A percentile compares a stretch with the other conserved stretches of the same genome.
Conservation (phyloP, 2,113 vertebrate species). For the Oxyruncus cristatus region DNA sequence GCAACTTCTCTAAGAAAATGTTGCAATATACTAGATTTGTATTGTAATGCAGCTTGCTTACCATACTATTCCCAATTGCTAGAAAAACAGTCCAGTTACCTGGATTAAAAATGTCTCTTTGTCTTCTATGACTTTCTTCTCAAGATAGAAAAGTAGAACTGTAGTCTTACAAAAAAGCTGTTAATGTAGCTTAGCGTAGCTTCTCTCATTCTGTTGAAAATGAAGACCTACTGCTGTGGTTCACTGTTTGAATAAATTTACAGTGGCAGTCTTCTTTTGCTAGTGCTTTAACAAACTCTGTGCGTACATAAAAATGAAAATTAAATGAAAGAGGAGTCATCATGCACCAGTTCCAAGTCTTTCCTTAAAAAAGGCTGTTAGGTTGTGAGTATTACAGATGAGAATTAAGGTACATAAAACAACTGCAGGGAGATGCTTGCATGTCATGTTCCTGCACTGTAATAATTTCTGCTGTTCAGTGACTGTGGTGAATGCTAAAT, state of each 20-base stretch:
- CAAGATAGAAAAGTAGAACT: background rate
- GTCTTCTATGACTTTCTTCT: background rate
- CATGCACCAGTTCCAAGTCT: background rate
- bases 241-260: background rate
- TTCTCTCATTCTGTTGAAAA: background rate
- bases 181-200: background rate
- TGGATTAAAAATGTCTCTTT: background rate
- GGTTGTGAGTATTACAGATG: background rate
- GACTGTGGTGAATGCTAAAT: background rate
- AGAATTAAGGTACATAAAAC: background rate
- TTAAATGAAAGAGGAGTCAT: background rate
- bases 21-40: background rate
- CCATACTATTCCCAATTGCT: background rate
- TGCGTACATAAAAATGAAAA: background rate
- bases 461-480: background rate
- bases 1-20: background rate
- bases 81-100: background rate
- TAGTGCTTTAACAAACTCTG: background rate
- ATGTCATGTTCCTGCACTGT: background rate
- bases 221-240: background rate
- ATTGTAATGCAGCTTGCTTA: background rate
- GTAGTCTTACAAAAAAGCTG: background rate
- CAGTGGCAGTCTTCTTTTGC: background rate
- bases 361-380: background rate
- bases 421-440: background rate